Conservation (phyloP, 2,113 vertebrate genomes). For the Lophochroa leadbeateri region DNA sequence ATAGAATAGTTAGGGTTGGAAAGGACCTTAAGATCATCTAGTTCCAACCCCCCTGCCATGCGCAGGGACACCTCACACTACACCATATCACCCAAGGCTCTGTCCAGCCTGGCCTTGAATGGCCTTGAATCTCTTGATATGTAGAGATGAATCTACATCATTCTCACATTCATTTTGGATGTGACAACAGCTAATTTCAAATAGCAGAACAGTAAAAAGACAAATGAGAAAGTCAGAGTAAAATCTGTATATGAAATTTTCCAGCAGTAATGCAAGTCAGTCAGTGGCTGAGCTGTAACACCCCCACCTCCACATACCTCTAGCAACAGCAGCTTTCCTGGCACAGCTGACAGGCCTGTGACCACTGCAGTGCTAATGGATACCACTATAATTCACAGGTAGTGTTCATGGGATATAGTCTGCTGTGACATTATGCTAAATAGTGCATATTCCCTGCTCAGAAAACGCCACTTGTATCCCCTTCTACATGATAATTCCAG, state of each 20-base stretch:
- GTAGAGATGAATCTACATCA: not conserved
- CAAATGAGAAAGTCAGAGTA: not conserved
- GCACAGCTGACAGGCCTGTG: not conserved
- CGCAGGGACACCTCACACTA: no score
- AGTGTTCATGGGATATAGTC: not conserved
- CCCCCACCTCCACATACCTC: not conserved
- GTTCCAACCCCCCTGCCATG: no score
- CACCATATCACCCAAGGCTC: no score
- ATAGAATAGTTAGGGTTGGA: no score
- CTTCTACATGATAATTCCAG: not conserved
- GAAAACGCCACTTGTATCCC: not conserved
- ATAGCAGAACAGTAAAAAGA: not conserved
- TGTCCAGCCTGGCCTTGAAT: no score
- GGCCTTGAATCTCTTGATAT: no score
- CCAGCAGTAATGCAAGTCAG: not conserved
- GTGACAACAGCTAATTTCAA: not conserved
- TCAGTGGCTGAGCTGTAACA: not conserved
- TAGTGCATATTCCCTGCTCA: not conserved
- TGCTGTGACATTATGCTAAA: not conserved
- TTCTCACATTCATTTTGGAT: not conserved
- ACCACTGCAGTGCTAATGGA: not conserved
- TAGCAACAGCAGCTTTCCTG: not conserved
- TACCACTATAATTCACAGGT: not conserved
- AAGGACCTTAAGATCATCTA: no score
- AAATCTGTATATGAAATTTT: not conserved